Evolutionary conservation across 1,140 invertebrate species (phyloP), one percentile per base, ranked within the genome.

Genomic region (Drosophila rufa): DNA sequence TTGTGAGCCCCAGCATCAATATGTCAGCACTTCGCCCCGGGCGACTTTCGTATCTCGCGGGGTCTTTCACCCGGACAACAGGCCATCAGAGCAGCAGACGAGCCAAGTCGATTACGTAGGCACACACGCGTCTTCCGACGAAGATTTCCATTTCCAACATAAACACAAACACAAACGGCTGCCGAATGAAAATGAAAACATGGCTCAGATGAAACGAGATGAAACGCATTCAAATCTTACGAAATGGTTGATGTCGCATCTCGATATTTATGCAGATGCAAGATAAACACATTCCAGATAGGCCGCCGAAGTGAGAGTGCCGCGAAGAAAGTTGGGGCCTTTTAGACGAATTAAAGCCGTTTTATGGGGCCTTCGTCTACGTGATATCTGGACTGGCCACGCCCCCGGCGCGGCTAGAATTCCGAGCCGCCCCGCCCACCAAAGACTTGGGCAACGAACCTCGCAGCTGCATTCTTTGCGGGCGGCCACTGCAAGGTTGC

Each of bases 361-460:
- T 56, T 69, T 27, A 38, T 75, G 66, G 25, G 46, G 43, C 33
- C 25, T 45, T 59, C 17, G 78, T 40, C 38, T 79, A 61, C 71
- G 51, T 69, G 48, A 75, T 36, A 25, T 67, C 43, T 51, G 50
- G 27, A 38, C 6, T 14, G 51, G 62, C 53, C 79, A 83, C 80
- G 73, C 81, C 78, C 59, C 19, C 11, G 82, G 46, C 47, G 64
- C 55, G 68, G 61, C 68, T 78, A 87, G 85, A 87, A 87, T 82
- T 65, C 47, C 55, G 38, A 59, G n/a, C 25, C 33, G 36, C 36
- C 62, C 58, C 59, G 50, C 22, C 47, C 62, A 81, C 84, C 71
- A 84, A 81, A 82, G 85, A 89, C 85, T 89, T 90, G 76, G 75
- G 67, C 85, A 90, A 90, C 78, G 50, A 90, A 82, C 79, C 82